A percentile compares a stretch with the other conserved stretches of the same genome.
Evolutionary conservation across 2,113 vertebrate genomes (phyloP).

Genomic region (Fregata magnificens): DNA sequence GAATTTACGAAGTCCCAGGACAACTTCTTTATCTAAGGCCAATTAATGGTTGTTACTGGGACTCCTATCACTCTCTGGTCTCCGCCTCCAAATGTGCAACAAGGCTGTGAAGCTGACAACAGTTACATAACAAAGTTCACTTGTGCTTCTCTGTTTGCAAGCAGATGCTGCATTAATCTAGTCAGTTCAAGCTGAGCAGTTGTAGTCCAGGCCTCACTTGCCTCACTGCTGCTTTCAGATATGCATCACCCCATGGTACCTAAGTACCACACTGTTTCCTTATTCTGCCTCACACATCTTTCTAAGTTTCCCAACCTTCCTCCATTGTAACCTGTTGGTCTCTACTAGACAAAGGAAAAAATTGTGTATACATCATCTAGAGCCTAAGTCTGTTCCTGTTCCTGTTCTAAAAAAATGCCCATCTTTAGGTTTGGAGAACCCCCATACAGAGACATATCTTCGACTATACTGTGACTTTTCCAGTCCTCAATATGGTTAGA

Average conservation of each 20-base stretch:
- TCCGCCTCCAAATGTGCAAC: neutral
- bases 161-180: neutral
- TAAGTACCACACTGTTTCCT: neutral
- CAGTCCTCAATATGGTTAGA: neutral
- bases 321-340: neutral
- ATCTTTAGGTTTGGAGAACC: neutral
- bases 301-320: neutral
- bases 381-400: neutral
- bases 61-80: neutral
- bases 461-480: neutral
- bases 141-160: neutral
- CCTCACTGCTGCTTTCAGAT: neutral
- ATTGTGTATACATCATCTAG: fast-evolving
- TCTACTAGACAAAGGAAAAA: neutral
- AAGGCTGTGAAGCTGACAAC: neutral
- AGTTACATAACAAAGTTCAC: neutral
- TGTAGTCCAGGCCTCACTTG: neutral
- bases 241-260: neutral
- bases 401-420: neutral
- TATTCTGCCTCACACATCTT: neutral
- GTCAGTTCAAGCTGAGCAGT: neutral
- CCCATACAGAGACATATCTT: neutral
- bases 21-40: neutral
- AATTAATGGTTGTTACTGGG: neutral
- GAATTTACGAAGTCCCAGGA: neutral